phyloP scores from a whole-genome alignment of 2,113 vertebrate species.

The Geococcyx californianus region DNA sequence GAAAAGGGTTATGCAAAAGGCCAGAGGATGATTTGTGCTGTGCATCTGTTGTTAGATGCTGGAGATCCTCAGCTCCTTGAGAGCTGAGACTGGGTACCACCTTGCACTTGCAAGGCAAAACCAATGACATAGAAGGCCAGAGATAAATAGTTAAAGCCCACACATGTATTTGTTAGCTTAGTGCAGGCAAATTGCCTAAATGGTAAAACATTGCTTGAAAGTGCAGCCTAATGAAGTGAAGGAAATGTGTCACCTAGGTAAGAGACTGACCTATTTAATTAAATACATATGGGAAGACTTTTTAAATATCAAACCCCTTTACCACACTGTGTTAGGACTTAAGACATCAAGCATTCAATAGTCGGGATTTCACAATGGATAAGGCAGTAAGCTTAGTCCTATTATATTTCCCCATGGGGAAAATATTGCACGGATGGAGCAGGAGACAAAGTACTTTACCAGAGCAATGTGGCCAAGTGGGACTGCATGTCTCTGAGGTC shows the following conservation, averaged over 20 bases:
- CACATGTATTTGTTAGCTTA: background rate
- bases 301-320: background rate
- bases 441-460: background rate
- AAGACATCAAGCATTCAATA: background rate
- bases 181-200: background rate
- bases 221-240: background rate
- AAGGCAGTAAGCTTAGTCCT: background rate
- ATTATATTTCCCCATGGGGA: background rate
- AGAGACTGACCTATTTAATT: background rate
- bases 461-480: fast-evolving
- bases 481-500: background rate
- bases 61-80: background rate
- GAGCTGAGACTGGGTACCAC: background rate
- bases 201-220: background rate
- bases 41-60: background rate
- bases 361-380: background rate
- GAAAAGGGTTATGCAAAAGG: background rate
- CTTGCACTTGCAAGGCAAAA: background rate
- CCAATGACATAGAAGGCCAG: background rate
- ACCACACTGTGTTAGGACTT: background rate
- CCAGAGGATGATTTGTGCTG: background rate
- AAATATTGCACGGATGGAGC: background rate
- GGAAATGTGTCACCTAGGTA: background rate
- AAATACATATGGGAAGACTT: background rate
- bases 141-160: background rate